phyloP scores from a whole-genome alignment of 2,888 invertebrate genomes.

The Heteromyza rotundicornis region DNA sequence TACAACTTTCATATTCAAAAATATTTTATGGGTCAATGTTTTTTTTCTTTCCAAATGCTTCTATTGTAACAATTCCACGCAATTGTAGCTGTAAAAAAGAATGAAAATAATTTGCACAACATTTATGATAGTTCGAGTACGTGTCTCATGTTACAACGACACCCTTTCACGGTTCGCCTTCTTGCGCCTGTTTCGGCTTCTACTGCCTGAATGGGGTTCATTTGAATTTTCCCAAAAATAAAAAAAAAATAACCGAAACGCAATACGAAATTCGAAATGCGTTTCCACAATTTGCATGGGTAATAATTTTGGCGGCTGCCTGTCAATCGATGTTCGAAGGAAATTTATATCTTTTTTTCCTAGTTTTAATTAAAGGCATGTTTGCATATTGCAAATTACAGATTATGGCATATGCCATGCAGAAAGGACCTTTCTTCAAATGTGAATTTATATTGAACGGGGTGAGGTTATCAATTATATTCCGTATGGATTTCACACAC shows the following conservation, averaged over 20 bases:
- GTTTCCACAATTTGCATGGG: slow-evolving; percentile 45
- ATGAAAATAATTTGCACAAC: no score
- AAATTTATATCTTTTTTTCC: slow-evolving; percentile 47
- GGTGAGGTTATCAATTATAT: no score
- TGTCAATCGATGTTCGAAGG: slow-evolving; percentile 48
- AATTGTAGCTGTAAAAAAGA: no score
- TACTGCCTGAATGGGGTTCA: background rate
- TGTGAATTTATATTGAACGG: no score
- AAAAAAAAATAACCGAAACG: no score
- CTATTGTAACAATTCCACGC: no score
- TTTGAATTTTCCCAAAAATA: background rate
- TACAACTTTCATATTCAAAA: no score
- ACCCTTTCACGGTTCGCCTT: slow-evolving; percentile 10
- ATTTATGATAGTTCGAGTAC: no score
- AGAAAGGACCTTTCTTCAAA: background rate
- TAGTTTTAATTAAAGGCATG: slow-evolving; percentile 49
- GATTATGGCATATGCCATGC: background rate
- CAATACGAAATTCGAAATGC: no score
- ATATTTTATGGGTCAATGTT: no score
- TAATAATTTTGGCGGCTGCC: slow-evolving; percentile 44
- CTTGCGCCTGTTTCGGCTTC: background rate
- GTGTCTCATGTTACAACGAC: slow-evolving; percentile 48
- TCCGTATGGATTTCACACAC: background rate
- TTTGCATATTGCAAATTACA: slow-evolving; percentile 50
- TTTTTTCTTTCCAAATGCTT: no score